phyloP scores from a whole-genome alignment of 2,888 invertebrate species.

The Conistra vaccinii region DNA sequence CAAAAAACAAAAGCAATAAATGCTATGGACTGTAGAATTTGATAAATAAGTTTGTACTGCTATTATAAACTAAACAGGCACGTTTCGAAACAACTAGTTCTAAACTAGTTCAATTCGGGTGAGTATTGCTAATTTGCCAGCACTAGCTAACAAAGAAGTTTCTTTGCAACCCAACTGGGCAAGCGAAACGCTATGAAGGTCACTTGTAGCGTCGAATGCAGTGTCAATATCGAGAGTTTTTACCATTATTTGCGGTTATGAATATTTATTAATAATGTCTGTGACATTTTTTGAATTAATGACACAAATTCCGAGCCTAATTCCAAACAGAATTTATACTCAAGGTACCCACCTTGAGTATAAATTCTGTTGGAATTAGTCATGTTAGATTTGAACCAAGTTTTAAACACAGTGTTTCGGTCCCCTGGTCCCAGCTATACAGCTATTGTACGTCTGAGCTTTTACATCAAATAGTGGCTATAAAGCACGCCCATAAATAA shows the following conservation, averaged over 20 bases:
- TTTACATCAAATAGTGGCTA: slow-evolving; percentile 36
- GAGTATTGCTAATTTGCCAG: slow-evolving; percentile 80
- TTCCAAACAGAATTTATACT: no score
- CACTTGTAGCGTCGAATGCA: slow-evolving; percentile 62
- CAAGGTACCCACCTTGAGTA: slow-evolving; percentile 45
- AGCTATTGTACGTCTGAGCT: slow-evolving; percentile 27
- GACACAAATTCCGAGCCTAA: slow-evolving; percentile 42
- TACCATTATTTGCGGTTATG: slow-evolving; percentile 52
- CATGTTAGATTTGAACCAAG: slow-evolving; percentile 15
- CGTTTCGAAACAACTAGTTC: slow-evolving; percentile 72
- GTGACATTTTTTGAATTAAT: slow-evolving; percentile 39
- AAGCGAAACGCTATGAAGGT: slow-evolving; percentile 76
- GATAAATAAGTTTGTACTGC: slow-evolving; percentile 53
- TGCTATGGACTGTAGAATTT: slow-evolving; percentile 15
- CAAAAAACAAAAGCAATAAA: slow-evolving; percentile 33
- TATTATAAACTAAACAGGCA: slow-evolving; percentile 66
- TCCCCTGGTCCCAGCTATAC: not conserved
- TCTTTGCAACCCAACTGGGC: slow-evolving; percentile 72
- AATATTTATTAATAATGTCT: slow-evolving; percentile 31
- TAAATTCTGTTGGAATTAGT: slow-evolving; percentile 6
- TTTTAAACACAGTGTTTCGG: not conserved
- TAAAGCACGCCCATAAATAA: slow-evolving; percentile 44
- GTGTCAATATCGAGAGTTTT: slow-evolving; percentile 59
- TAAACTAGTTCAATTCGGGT: slow-evolving; percentile 81
- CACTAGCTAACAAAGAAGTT: slow-evolving; percentile 78